Percentiles rank a stretch among this genome's conserved stretches.
Evolutionary conservation across 2,797 vertebrate species (phyloP).

Genomic region (Picus viridis): DNA sequence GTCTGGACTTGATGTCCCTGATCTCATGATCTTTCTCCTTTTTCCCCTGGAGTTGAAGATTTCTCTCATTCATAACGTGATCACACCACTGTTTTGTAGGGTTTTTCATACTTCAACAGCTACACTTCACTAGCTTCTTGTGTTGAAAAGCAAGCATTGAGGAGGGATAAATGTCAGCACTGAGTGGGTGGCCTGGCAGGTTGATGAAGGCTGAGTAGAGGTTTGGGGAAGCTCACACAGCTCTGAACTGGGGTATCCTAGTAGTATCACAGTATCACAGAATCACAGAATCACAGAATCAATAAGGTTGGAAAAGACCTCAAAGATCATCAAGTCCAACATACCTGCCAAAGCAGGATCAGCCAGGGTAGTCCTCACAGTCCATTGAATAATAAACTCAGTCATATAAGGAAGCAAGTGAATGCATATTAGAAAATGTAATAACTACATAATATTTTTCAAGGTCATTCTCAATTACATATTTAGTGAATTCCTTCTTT

Average conservation of each 20-base stretch:
- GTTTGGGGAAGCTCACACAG: not conserved
- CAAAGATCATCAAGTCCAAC: too few relatives aligned
- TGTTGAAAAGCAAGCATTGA: not conserved
- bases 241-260: not conserved
- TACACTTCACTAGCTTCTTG: not conserved
- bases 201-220: not conserved
- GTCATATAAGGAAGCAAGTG: not conserved
- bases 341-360: too few relatives aligned
- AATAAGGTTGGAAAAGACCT: too few relatives aligned
- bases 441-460: not conserved
- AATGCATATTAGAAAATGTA: not conserved
- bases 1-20: not conserved
- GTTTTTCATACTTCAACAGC: not conserved
- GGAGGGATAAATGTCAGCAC: not conserved
- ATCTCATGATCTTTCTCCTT: not conserved
- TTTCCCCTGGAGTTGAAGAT: not conserved
- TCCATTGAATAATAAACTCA: not conserved
- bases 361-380: not conserved
- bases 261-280: not conserved
- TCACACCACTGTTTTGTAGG: not conserved
- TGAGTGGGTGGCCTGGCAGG: not conserved
- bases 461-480: not conserved
- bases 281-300: not conserved
- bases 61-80: not conserved
- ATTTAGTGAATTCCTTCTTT: not conserved